A percentile compares a stretch with the other conserved stretches of the same genome.
These are phyloP conservation scores for Drosophila rellima DNA, from an alignment of 2,888 invertebrate genomes.

Conservation along the genomic window DNA sequence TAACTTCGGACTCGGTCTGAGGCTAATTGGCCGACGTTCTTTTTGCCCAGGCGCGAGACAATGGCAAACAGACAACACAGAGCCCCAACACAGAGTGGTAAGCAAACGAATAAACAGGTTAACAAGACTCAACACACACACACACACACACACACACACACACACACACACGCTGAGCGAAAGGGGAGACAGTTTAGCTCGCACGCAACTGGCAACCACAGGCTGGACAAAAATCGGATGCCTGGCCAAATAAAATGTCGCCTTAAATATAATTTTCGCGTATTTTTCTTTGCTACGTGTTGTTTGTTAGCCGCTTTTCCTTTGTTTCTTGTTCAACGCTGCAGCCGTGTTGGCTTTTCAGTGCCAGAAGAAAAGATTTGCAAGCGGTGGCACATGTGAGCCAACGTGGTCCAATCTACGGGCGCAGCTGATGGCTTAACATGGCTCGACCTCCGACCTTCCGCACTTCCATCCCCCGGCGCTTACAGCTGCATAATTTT, in stretches of 20 bases:
- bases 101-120: constrained; percentile 66
- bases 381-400: constrained; percentile 67
- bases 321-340: not conserved
- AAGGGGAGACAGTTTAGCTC: constrained; percentile 8
- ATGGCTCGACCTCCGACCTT: not conserved
- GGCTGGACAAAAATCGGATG: constrained; percentile 44
- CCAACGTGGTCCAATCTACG: constrained; percentile 19
- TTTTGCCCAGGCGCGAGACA: constrained; percentile 59
- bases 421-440: constrained; percentile 18
- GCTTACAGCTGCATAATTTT: constrained; percentile 67
- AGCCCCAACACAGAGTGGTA: constrained; percentile 39
- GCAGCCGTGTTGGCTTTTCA: constrained; percentile 15
- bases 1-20: constrained; percentile 23
- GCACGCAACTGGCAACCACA: constrained; percentile 42
- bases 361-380: constrained; percentile 69
- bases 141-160: constrained; percentile 29
- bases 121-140: constrained; percentile 45
- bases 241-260: constrained; percentile 73
- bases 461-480: not conserved
- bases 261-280: constrained; percentile 81
- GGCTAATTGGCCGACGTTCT: constrained; percentile 73
- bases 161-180: constrained; percentile 21
- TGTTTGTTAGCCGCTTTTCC: constrained; percentile 47
- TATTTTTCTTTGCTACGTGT: constrained; percentile 68
- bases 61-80: constrained; percentile 41